Evolutionary conservation across 2,113 vertebrate species (phyloP).

Genomic region (Raja brachyura): DNA sequence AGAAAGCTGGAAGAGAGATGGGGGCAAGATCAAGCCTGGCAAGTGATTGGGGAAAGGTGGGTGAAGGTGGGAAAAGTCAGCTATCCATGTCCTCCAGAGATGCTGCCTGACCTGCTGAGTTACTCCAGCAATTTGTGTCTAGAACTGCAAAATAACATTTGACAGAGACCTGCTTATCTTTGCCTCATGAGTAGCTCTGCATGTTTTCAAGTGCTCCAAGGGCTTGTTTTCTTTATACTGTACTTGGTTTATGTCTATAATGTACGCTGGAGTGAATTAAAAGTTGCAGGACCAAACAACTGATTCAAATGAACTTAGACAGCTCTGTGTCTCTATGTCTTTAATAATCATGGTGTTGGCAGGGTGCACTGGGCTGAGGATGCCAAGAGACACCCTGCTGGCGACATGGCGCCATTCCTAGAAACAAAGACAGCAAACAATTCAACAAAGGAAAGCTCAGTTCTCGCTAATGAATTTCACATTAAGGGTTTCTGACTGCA

Average conservation of each 20-base stretch:
- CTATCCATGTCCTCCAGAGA: too few species aligned
- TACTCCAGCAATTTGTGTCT: too few species aligned
- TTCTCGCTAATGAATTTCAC: constrained; percentile 39
- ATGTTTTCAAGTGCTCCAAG: neutral
- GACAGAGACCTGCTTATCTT: neutral
- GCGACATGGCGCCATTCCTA: constrained; percentile 25
- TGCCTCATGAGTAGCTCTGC: neutral
- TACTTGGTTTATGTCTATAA: neutral
- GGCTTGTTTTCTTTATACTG: neutral
- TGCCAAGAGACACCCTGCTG: constrained; percentile 40
- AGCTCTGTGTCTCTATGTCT: constrained; percentile 39
- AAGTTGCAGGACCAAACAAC: constrained; percentile 38
- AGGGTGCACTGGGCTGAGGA: neutral
- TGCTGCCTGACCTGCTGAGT: too few species aligned
- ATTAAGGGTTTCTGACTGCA: constrained; percentile 17
- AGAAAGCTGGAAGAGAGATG: too few species aligned
- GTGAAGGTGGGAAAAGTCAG: too few species aligned
- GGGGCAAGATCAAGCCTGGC: too few species aligned
- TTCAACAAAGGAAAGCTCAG: constrained; percentile 39
- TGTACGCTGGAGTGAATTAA: constrained; percentile 39
- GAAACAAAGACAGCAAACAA: constrained; percentile 39
- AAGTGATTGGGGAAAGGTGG: too few species aligned
- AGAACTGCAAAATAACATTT: too few species aligned
- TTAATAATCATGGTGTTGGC: constrained; percentile 41
- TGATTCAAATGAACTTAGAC: constrained; percentile 41